Evolutionary conservation across 2,888 invertebrate genomes (phyloP).

Genomic region (Sarcophaga subvicina): DNA sequence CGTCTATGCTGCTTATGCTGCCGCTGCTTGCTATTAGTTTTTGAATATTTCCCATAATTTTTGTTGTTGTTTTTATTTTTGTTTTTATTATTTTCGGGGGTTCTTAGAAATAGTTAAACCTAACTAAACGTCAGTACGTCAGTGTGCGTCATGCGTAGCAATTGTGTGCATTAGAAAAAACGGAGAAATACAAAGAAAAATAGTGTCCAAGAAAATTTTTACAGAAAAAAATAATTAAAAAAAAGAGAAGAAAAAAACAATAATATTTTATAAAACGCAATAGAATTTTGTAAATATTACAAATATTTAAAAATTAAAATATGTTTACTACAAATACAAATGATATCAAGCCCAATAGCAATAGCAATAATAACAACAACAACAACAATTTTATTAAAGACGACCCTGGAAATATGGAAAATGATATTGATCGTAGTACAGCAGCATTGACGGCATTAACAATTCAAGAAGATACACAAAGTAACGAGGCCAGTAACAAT

Average conservation of each 20-base stretch:
- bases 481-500: neutral
- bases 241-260: neutral
- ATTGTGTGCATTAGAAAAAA: conserved; percentile 64
- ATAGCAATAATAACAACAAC: neutral
- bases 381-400: neutral
- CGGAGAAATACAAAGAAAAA: conserved; percentile 42
- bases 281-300: neutral
- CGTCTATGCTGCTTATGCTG: conserved; percentile 37
- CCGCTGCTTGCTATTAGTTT: conserved; percentile 42
- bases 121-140: conserved; percentile 77
- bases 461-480: conserved; percentile 9
- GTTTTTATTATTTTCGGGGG: conserved; percentile 69
- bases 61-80: neutral
- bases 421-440: conserved; percentile 3
- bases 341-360: conserved; percentile 35
- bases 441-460: neutral
- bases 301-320: neutral
- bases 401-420: conserved; percentile 25
- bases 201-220: neutral
- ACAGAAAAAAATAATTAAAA: neutral
- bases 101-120: conserved; percentile 79
- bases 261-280: neutral
- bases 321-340: neutral
- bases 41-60: conserved; percentile 63
- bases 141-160: conserved; percentile 79